A percentile compares a stretch with the other conserved stretches of the same genome.
phyloP scores from a whole-genome alignment of 2,797 vertebrate genomes.

The Dicrostonyx torquatus region DNA sequence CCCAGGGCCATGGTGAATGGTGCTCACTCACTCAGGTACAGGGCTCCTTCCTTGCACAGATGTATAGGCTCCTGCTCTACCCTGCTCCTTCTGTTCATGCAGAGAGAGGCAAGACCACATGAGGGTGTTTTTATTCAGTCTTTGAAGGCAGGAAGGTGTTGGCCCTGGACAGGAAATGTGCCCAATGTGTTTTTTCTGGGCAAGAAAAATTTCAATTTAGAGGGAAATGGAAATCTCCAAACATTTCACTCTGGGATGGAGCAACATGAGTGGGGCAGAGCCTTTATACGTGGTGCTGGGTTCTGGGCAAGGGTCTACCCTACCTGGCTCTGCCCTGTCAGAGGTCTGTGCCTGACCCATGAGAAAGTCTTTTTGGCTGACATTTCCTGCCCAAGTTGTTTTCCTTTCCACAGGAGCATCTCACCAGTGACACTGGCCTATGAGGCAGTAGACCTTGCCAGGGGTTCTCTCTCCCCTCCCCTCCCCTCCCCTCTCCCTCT shows the following conservation, averaged over 20 bases:
- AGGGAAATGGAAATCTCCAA: neutral
- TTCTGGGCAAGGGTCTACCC: neutral
- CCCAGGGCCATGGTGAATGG: neutral
- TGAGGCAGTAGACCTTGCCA: neutral
- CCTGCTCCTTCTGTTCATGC: neutral
- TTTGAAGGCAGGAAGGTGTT: neutral
- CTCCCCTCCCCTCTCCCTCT: too few relatives aligned
- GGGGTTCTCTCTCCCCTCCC: accelerated
- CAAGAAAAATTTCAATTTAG: neutral
- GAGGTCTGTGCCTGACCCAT: neutral
- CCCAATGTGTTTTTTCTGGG: neutral
- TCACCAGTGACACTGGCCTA: neutral
- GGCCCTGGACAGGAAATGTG: neutral
- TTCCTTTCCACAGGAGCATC: neutral
- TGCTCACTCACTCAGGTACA: too few relatives aligned
- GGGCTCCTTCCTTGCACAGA: neutral
- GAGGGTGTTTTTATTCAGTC: neutral
- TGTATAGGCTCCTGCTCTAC: neutral
- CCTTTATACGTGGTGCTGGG: neutral
- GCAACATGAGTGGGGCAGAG: accelerated
- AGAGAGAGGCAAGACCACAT: neutral
- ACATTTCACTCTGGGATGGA: neutral
- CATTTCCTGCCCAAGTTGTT: neutral
- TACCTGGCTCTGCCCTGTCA: neutral
- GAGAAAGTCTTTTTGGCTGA: neutral